Evolutionary conservation across 2,113 vertebrate species (phyloP).

Genomic region (Ochotona princeps): DNA sequence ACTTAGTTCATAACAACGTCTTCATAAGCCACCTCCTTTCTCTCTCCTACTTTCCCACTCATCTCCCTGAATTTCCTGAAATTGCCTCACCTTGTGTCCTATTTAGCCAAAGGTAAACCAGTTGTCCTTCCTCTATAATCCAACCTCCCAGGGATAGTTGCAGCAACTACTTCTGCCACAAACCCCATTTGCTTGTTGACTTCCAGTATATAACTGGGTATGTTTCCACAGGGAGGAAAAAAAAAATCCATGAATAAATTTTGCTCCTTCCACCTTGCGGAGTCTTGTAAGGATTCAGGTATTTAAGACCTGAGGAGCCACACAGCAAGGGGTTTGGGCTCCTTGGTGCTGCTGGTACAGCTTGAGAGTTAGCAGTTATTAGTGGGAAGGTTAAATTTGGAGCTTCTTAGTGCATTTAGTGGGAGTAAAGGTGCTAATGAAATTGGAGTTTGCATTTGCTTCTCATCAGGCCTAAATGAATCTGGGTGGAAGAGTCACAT

Average conservation of each 20-base stretch:
- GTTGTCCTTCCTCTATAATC: background rate
- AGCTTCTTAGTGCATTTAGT: constrained; percentile 61
- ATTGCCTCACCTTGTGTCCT: background rate
- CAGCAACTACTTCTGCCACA: background rate
- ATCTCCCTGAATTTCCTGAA: background rate
- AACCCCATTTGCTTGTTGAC: constrained; percentile 26
- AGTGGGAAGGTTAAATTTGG: constrained; percentile 23
- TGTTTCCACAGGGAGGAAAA: background rate
- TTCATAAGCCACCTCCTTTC: background rate
- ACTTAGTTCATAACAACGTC: background rate
- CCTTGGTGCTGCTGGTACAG: background rate
- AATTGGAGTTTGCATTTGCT: constrained; percentile 65
- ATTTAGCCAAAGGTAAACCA: background rate
- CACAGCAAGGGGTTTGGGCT: background rate
- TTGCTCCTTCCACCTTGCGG: constrained; percentile 34
- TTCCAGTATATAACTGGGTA: constrained; percentile 27
- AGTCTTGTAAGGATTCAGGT: constrained; percentile 19
- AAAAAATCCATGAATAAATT: background rate
- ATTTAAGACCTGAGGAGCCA: constrained; percentile 56
- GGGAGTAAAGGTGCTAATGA: constrained; percentile 63
- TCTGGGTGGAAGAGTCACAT: constrained; percentile 37
- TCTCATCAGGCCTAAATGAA: constrained; percentile 70
- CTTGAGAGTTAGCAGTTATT: constrained; percentile 51
- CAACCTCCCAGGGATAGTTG: background rate
- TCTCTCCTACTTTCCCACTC: background rate